A percentile compares a stretch with the other conserved stretches of the same genome.
These are phyloP conservation scores for Gallirallus australis DNA, from an alignment of 2,797 vertebrate genomes.

Conservation along the genomic window DNA sequence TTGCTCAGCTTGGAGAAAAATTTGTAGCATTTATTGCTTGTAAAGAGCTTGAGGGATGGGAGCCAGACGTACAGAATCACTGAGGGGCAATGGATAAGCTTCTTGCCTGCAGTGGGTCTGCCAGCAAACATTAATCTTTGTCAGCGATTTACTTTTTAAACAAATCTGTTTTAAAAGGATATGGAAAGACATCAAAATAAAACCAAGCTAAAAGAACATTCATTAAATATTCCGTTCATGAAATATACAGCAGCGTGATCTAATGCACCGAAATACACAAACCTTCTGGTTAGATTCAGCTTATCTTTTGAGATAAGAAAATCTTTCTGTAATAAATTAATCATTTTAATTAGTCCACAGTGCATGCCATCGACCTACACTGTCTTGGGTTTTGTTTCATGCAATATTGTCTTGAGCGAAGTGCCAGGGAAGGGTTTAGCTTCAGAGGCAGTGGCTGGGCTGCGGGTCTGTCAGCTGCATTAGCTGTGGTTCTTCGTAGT, in stretches of 20 bases:
- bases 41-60: slow-evolving; percentile 18
- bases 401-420: neutral
- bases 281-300: slow-evolving; percentile 25
- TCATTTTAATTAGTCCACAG: neutral
- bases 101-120: slow-evolving; percentile 16
- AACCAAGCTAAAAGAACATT: slow-evolving; percentile 37
- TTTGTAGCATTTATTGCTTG: neutral
- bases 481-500: slow-evolving; percentile 23
- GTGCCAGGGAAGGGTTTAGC: neutral
- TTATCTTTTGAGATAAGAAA: slow-evolving; percentile 5
- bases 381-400: neutral
- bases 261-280: slow-evolving; percentile 16
- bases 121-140: slow-evolving; percentile 42
- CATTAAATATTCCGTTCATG: slow-evolving; percentile 41
- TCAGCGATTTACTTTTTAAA: slow-evolving; percentile 44
- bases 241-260: slow-evolving; percentile 50
- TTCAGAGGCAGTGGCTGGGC: neutral
- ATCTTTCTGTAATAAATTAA: slow-evolving; percentile 22
- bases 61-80: neutral
- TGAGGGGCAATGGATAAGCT: slow-evolving; percentile 16
- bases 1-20: neutral
- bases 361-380: neutral
- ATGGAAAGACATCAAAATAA: slow-evolving; percentile 39
- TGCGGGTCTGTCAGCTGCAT: slow-evolving; percentile 10
- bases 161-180: slow-evolving; percentile 44